A percentile compares a stretch with the other conserved stretches of the same genome.
Evolutionary conservation across 2,113 vertebrate genomes (phyloP).

Genomic region (Podiceps cristatus): DNA sequence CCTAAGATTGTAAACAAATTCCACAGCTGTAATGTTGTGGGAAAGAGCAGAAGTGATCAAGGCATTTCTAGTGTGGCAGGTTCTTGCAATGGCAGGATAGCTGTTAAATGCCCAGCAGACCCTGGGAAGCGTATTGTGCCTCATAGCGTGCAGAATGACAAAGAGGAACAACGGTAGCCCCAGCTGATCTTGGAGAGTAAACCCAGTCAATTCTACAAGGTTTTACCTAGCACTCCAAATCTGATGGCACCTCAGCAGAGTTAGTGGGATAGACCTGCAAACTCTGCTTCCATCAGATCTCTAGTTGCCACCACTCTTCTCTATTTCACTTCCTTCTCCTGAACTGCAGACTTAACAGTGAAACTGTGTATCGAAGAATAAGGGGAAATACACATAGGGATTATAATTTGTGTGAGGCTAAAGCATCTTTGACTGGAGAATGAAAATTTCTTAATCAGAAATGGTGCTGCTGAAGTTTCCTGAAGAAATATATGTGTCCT

Average conservation of each 20-base stretch:
- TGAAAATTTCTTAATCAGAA: neutral
- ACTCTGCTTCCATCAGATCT: neutral
- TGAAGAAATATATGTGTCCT: neutral
- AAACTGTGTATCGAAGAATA: neutral
- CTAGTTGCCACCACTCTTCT: neutral
- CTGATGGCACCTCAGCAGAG: neutral
- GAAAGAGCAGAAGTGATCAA: neutral
- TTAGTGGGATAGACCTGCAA: neutral
- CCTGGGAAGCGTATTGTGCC: neutral
- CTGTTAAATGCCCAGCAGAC: neutral
- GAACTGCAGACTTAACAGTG: neutral
- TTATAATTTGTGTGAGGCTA: neutral
- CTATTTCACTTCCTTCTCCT: fast-evolving
- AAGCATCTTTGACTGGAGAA: neutral
- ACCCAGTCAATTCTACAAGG: neutral
- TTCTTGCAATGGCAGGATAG: neutral
- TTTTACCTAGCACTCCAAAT: neutral
- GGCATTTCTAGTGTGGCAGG: neutral
- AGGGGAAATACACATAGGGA: fast-evolving
- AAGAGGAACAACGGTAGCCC: neutral
- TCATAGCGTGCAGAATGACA: neutral
- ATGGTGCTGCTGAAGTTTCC: neutral
- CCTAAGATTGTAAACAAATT: neutral
- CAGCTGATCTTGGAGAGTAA: neutral
- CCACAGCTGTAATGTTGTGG: fast-evolving